Evolutionary conservation across 2,888 invertebrate genomes (phyloP).

Genomic region (Acanthosepion lycidas): DNA sequence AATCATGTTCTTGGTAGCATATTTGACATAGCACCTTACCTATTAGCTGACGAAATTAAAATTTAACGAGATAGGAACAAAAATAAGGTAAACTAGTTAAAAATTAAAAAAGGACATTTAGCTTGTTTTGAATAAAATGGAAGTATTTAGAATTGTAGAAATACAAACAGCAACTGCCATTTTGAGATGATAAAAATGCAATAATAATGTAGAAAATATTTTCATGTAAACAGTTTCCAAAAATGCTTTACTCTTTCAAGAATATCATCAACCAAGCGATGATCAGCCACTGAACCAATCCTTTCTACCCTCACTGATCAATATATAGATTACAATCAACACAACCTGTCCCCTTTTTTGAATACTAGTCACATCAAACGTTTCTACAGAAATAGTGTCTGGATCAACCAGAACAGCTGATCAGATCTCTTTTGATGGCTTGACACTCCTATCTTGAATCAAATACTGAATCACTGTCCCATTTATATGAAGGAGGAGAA

Average conservation of each 20-base stretch:
- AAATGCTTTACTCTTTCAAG: neutral
- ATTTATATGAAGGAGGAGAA: neutral
- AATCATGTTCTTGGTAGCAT: too few relatives aligned
- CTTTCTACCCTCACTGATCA: neutral
- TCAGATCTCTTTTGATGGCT: neutral
- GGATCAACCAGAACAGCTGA: neutral
- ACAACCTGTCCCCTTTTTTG: neutral
- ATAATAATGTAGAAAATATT: neutral
- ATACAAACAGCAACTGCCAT: neutral
- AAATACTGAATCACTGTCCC: neutral
- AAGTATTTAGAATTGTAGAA: too few relatives aligned
- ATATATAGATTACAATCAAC: neutral
- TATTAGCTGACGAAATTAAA: too few relatives aligned
- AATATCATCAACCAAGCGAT: neutral
- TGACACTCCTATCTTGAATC: neutral
- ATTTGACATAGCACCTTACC: too few relatives aligned
- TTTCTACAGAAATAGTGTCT: neutral
- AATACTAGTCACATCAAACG: neutral
- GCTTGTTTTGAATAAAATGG: too few relatives aligned
- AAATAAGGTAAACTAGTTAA: too few relatives aligned
- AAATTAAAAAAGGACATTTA: too few relatives aligned
- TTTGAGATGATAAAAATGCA: neutral
- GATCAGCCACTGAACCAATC: constrained; percentile 17
- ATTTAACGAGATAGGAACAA: too few relatives aligned
- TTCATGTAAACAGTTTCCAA: neutral